A percentile compares a stretch with the other conserved stretches of the same genome.
phyloP scores from a whole-genome alignment of 2,797 vertebrate species.

The Huso huso region DNA sequence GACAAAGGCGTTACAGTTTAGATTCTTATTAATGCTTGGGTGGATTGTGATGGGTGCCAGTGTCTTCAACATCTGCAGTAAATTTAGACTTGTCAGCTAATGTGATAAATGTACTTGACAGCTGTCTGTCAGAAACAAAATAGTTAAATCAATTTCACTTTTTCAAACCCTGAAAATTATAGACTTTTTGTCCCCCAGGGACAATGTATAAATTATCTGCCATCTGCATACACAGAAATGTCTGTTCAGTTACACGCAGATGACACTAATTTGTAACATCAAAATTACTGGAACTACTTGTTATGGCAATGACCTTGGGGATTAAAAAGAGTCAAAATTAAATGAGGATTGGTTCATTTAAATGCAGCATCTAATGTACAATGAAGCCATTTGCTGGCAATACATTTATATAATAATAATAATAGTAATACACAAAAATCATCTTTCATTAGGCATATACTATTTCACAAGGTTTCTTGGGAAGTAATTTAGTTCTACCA shows the following conservation, averaged over 20 bases:
- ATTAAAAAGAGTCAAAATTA: conserved; percentile 13
- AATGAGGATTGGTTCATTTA: conserved; percentile 28
- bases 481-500: no score
- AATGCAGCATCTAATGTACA: conserved; percentile 1
- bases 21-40: no score
- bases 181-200: conserved; percentile 5
- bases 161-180: conserved; percentile 8
- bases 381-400: conserved; percentile 17
- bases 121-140: conserved; percentile 32
- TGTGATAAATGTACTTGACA: conserved; percentile 33
- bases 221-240: conserved; percentile 5
- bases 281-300: conserved; percentile 22
- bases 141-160: conserved; percentile 26
- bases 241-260: conserved; percentile 19
- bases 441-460: conserved; percentile 12
- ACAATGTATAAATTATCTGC: conserved; percentile 14
- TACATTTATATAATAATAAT: conserved; percentile 17
- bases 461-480: background rate
- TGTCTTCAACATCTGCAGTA: no score
- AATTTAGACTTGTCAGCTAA: conserved; percentile 24
- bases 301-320: conserved; percentile 23
- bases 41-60: no score
- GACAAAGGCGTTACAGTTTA: no score
- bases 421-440: conserved; percentile 9
- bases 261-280: conserved; percentile 19